phyloP scores from a whole-genome alignment of 2,888 invertebrate species.

The Meiosimyza decipiens region DNA sequence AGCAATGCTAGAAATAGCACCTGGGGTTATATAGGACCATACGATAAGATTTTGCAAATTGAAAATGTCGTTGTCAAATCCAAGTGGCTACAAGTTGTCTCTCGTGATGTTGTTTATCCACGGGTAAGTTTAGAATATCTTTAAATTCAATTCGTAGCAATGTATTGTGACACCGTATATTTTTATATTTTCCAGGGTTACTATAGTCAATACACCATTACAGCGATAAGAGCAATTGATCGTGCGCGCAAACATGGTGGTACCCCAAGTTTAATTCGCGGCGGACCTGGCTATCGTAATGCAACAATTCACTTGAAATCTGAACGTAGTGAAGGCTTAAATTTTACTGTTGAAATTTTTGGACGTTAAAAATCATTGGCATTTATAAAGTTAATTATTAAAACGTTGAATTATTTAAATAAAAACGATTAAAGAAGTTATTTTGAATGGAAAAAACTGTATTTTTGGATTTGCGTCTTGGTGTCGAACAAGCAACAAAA shows the following conservation, averaged over 20 bases:
- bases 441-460: too few species aligned
- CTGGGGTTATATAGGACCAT: slow-evolving; percentile 44
- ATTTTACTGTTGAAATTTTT: slow-evolving; percentile 64
- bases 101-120: slow-evolving; percentile 45
- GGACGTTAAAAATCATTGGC: slow-evolving; percentile 44
- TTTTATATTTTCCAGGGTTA: slow-evolving; percentile 38
- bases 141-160: background rate
- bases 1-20: slow-evolving; percentile 45
- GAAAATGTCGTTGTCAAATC: slow-evolving; percentile 38
- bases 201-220: slow-evolving; percentile 23
- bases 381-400: background rate
- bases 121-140: slow-evolving; percentile 37
- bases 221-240: slow-evolving; percentile 46
- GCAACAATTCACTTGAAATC: slow-evolving; percentile 68
- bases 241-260: slow-evolving; percentile 59
- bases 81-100: slow-evolving; percentile 40
- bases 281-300: slow-evolving; percentile 67
- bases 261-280: slow-evolving; percentile 58
- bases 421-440: too few species aligned
- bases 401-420: background rate
- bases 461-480: too few species aligned
- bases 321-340: slow-evolving; percentile 64
- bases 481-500: too few species aligned
- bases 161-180: background rate
- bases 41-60: slow-evolving; percentile 44